These are phyloP conservation scores for Spheniscus humboldti DNA, from an alignment of 2,797 vertebrate genomes.

Conservation along the genomic window DNA sequence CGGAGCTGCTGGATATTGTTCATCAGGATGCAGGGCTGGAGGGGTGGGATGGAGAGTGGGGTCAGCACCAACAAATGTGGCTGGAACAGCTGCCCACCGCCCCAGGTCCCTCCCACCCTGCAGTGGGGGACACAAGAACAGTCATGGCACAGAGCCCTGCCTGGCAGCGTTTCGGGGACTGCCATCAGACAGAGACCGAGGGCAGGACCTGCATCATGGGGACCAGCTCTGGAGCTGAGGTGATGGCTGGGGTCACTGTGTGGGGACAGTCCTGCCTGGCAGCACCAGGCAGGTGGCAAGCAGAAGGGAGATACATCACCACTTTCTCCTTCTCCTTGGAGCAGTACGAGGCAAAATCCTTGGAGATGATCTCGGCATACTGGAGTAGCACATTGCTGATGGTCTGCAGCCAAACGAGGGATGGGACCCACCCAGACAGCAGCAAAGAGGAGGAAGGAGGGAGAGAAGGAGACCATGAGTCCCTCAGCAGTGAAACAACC, in stretches of 20 bases:
- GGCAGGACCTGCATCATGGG: rapidly evolving
- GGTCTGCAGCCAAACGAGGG: conserved; percentile 75
- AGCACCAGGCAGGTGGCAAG: not conserved
- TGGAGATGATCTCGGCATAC: conserved; percentile 94
- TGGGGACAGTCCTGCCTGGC: not conserved
- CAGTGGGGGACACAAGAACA: not conserved
- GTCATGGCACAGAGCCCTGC: rapidly evolving
- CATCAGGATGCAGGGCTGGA: conserved; percentile 94
- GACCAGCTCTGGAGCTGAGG: not conserved
- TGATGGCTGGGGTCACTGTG: not conserved
- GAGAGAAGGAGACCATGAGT: not conserved
- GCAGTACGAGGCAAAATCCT: conserved; percentile 92
- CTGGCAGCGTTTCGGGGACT: not conserved
- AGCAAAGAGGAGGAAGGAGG: not conserved
- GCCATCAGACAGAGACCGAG: rapidly evolving
- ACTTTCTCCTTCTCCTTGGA: conserved; percentile 96
- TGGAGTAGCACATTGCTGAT: conserved; percentile 97
- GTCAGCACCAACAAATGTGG: not conserved
- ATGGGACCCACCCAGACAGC: not conserved
- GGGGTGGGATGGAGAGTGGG: not conserved
- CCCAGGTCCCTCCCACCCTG: not conserved
- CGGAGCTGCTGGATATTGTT: conserved; percentile 98
- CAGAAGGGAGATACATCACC: conserved; percentile 61
- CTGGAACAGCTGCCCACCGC: not conserved
- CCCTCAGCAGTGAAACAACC: not conserved